These are phyloP conservation scores for roundworm (Caenorhabditis elegans) DNA, from an alignment of 1,140 invertebrate genomes.

Conservation along the genomic window WBcel235 BX284604.4:10976001-10976500, in stretches of 20 bases:
- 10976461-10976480: no score
- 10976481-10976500: no score
- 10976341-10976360: not conserved
- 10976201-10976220: not conserved
- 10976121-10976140: conserved; percentile 8
- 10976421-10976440: no score
- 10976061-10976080: not conserved
- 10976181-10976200: conserved; percentile 1
- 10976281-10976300: not conserved
- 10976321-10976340: no score
- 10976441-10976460: no score
- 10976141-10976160: not conserved
- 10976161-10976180: conserved; percentile 23
- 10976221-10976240: conserved; percentile 4
- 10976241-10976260: not conserved
- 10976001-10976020: not conserved
- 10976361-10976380: not conserved
- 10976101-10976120: not conserved
- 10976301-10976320: not conserved
- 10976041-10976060: conserved; percentile 1
- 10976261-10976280: not conserved
- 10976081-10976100: not conserved
- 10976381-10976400: no score
- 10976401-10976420: no score
- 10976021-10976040: conserved; percentile 1